Base-by-base conservation (phyloP, 2,888 invertebrate species). In the Aleiodes testaceus region DNA sequence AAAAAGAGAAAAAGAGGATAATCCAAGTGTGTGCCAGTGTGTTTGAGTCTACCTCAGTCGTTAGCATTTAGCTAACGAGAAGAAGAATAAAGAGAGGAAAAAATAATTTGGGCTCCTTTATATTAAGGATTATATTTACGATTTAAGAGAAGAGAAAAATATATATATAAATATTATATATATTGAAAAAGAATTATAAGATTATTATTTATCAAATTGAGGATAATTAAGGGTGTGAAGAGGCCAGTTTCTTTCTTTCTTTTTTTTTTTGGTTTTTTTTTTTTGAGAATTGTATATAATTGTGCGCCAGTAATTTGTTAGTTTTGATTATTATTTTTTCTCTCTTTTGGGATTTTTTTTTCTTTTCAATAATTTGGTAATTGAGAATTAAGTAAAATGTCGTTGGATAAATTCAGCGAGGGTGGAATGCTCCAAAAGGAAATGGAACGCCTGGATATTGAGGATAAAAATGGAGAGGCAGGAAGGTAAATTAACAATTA, bases 341-440 rank as follows among this genome's bases (percentile, higher is more conserved):
- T 30, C 30, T 45, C 42, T 49, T 61, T 55, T 5, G 53, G 6
- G 53, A 22, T 5, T 3, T 26, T n/a, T 26, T 53, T 26, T 7
- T 16, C 20, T 45, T 45, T n/a, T n/a, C n/a, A n/a, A n/a, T n/a
- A n/a, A n/a, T 55, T 55, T 45, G 59, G 55, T 69, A 66, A 64
- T 66, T 42, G 68, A 71, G 72, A 59, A 67, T 70, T 52, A 66
- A 50, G 44, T 47, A 70, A 64, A 73, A 85, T 85, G 85, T 83
- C 85, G 73, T 77, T 87, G 85, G 87, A 87, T 79, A 87, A 87
- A 79, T 87, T 84, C 76, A 79, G 78, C 70, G 86, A 87, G 67
- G 79, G 80, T 74, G 81, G 81, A 6, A 75, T 77, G 71, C 79
- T 86, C 71, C 84, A 84, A 74, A 86, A 87, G 79, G 87, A 87